These are phyloP conservation scores for Dilophus febrilis DNA, from an alignment of 2,888 invertebrate genomes.

Conservation along the genomic window DNA sequence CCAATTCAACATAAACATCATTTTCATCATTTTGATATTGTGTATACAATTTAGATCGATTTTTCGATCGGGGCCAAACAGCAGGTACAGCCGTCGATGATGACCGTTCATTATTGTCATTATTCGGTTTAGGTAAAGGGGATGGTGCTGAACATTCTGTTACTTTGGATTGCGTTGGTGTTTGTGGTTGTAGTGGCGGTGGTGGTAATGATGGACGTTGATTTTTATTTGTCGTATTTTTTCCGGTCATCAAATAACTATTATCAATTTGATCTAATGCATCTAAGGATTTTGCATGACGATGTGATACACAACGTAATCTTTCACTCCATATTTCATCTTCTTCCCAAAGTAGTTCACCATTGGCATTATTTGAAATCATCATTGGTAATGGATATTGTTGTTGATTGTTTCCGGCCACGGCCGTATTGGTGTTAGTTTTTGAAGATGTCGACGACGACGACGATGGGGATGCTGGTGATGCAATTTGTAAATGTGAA, in stretches of 20 bases:
- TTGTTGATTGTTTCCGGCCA: too few species aligned
- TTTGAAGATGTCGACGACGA: neutral
- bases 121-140: constrained; percentile 5
- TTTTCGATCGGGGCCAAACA: too few species aligned
- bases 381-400: too few species aligned
- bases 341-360: constrained; percentile 68
- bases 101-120: constrained; percentile 19
- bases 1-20: constrained; percentile 36
- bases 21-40: constrained; percentile 28
- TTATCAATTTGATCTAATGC: constrained; percentile 45
- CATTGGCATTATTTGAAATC: constrained; percentile 27
- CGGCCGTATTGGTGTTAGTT: neutral
- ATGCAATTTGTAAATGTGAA: too few species aligned
- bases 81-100: neutral
- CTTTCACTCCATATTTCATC: constrained; percentile 68
- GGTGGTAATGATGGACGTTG: neutral
- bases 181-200: constrained; percentile 6
- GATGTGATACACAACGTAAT: constrained; percentile 56
- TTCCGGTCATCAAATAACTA: constrained; percentile 4
- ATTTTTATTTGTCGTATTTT: constrained; percentile 9
- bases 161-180: constrained; percentile 7
- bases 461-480: too few species aligned
- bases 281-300: constrained; percentile 69
- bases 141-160: constrained; percentile 5
- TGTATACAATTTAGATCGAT: neutral